These are phyloP conservation scores for Tenthredo notha DNA, from an alignment of 2,888 invertebrate genomes.

Conservation along the genomic window DNA sequence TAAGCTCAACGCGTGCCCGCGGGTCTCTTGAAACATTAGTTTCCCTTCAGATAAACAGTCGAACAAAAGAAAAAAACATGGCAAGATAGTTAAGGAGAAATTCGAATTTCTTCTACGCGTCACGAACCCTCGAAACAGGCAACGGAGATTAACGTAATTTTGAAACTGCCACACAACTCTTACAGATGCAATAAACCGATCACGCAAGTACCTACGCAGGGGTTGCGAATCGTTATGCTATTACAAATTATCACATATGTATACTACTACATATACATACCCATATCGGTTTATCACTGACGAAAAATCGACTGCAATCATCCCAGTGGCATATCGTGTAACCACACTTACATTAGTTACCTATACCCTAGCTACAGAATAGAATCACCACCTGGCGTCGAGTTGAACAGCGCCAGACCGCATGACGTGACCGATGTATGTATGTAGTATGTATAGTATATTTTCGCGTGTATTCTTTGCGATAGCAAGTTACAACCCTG, in stretches of 20 bases:
- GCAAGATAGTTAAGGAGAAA: conserved; percentile 51
- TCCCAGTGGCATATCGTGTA: neutral
- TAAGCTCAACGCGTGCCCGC: neutral
- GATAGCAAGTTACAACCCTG: conserved; percentile 40
- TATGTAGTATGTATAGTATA: neutral
- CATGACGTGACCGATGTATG: conserved; percentile 32
- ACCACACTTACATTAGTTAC: neutral
- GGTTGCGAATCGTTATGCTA: conserved; percentile 25
- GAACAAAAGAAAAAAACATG: conserved; percentile 42
- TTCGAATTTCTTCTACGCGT: conserved; percentile 51
- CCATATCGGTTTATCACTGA: neutral
- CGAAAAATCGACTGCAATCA: neutral
- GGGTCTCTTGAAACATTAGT: conserved; percentile 43
- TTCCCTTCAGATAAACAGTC: conserved; percentile 24
- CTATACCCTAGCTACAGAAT: neutral
- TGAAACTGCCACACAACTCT: neutral
- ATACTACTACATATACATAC: neutral
- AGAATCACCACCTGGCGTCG: conserved; percentile 16
- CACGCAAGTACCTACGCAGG: conserved; percentile 9
- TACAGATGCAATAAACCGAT: conserved; percentile 11
- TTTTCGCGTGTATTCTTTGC: conserved; percentile 26
- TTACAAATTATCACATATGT: conserved; percentile 2
- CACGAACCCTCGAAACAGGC: neutral
- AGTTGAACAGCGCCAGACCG: conserved; percentile 25
- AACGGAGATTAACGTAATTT: neutral